A percentile compares a stretch with the other conserved stretches of the same genome.
These are phyloP conservation scores for Clarias gariepinus DNA, from an alignment of 2,113 vertebrate genomes.

Conservation along the genomic window DNA sequence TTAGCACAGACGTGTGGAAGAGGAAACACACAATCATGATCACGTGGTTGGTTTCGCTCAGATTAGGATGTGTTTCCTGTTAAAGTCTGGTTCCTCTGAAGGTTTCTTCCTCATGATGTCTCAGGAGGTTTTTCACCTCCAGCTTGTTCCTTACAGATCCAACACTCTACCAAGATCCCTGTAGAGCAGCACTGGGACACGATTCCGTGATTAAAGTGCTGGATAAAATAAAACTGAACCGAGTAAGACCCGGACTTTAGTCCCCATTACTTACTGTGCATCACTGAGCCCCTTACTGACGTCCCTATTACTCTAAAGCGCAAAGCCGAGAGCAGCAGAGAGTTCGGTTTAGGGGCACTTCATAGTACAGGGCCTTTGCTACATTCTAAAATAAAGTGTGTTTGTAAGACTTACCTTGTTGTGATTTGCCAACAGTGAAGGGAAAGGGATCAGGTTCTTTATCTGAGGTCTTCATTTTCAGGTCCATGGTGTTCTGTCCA, in stretches of 20 bases:
- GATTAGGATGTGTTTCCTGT: not conserved
- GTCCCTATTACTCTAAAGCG: not conserved
- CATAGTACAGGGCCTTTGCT: not conserved
- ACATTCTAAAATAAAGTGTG: not conserved
- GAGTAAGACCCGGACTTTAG: not conserved
- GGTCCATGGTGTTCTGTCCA: conserved; percentile 51
- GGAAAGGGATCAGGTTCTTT: conserved; percentile 31
- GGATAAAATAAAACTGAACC: not conserved
- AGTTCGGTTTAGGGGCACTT: not conserved
- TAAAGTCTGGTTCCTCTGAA: not conserved
- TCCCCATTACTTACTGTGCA: too few species aligned
- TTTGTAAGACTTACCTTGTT: conserved; percentile 20
- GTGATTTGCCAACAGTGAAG: conserved; percentile 48
- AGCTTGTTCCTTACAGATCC: not conserved
- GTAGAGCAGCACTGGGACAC: not conserved
- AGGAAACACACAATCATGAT: not conserved
- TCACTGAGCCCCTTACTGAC: not conserved
- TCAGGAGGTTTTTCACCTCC: not conserved
- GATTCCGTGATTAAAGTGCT: not conserved
- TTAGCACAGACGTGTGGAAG: not conserved
- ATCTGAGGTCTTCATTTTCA: conserved; percentile 52
- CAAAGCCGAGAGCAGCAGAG: not conserved
- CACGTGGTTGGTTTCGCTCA: not conserved
- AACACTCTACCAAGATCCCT: not conserved
- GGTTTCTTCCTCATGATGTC: not conserved